Evolutionary conservation across 1,140 invertebrate genomes (phyloP).

Genomic region (Andrena cerasifolii): DNA sequence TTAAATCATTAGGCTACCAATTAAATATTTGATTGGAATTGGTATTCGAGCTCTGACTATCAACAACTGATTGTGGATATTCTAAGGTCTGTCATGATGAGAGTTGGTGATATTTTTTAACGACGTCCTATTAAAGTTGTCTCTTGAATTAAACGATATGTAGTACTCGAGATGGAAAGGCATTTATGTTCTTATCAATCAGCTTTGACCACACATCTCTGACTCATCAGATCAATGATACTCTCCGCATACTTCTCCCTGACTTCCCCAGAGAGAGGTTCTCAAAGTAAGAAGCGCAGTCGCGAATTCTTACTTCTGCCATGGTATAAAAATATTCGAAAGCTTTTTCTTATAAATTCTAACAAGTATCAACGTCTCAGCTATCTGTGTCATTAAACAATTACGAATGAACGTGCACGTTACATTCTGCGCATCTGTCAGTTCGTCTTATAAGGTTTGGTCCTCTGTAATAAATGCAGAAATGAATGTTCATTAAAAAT

Average conservation of each 20-base stretch:
- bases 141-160: not conserved
- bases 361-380: too few species aligned
- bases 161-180: not conserved
- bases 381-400: too few species aligned
- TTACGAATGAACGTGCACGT: not conserved
- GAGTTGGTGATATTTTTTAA: too few species aligned
- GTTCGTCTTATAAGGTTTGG: not conserved
- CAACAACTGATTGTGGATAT: too few species aligned
- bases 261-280: not conserved
- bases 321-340: not conserved
- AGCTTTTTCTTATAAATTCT: too few species aligned
- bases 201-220: slow-evolving; percentile 12
- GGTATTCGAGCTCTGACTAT: too few species aligned
- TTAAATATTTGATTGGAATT: too few species aligned
- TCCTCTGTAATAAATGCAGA: slow-evolving; percentile 5
- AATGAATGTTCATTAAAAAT: not conserved
- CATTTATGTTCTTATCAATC: slow-evolving; percentile 7
- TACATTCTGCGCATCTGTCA: not conserved
- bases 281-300: not conserved
- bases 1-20: not conserved
- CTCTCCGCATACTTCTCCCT: not conserved
- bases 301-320: not conserved
- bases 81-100: not conserved
- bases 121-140: not conserved
- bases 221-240: slow-evolving; percentile 29